Base-by-base conservation (phyloP, 2,113 vertebrate genomes). In the Halichoeres trimaculatus region DNA sequence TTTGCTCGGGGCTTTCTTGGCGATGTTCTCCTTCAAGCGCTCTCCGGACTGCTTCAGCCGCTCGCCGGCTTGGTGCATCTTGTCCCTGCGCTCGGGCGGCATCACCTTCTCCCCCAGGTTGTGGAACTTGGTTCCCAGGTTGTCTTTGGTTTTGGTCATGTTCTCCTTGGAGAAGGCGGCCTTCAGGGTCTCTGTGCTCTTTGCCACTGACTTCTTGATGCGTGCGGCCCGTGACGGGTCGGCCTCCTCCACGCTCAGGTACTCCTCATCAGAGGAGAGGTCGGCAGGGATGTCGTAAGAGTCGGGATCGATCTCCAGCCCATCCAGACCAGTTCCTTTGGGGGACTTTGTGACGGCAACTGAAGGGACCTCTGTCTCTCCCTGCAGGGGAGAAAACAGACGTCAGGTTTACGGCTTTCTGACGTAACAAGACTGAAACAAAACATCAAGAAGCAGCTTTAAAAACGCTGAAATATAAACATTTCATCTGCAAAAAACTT, bases 211-310 rank as follows among this genome's bases (percentile, higher is more conserved):
- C 80, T 97, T 97, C 87, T 95, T 98, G 76, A 99, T 85, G 36
- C 93, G 95, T 5, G 94, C 64, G 23, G 95, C 93, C 70, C 92
- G 94, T 22, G 95, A 95, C 1, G 95, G 93, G 54, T 94, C 92
- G 0, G 78, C 77, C 66, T 95, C 94, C 76, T 99, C 98, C 86
- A 95, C 93, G 0, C 96, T 90, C 50, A 95, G 94, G 88, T 96
- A 97, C 71, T 99, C 97, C 86, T 99, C 98, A 20, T 99, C 98
- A 0, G 97, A 99, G 64, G 98, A 99, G 16, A 99, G 95, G 82
- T 99, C 97, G n/a, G 93, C 91, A 0, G 96, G 96, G 64, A 93
- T 74, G 20, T 95, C 91, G 45, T 94, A 95, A 59, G 94, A 88
- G 83, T 95, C 91, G 0, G 96, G 94, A 2, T 96, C 95, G 8